Evolutionary conservation across 2,888 invertebrate species (phyloP).

Genomic region (Eristalis pertinax): DNA sequence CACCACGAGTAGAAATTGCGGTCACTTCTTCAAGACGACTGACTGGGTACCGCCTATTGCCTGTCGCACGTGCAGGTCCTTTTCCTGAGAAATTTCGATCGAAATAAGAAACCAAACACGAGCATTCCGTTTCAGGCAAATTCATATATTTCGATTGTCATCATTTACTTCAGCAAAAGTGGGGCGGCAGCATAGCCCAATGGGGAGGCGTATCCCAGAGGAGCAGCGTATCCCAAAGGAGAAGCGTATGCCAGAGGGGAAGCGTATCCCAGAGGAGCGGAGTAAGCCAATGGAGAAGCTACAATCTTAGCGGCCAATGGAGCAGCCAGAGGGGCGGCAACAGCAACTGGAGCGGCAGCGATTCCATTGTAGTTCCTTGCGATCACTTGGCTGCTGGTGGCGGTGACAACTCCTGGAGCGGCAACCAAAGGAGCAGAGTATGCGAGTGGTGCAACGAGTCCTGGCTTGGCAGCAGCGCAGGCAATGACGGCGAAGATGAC

Average conservation of each 20-base stretch:
- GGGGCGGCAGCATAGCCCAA: neutral
- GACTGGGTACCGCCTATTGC: no score
- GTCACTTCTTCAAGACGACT: no score
- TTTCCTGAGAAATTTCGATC: no score
- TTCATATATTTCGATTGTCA: slow-evolving; percentile 3
- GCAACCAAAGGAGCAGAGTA: slow-evolving; percentile 58
- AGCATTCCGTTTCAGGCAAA: neutral
- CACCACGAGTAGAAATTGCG: no score
- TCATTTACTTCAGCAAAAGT: neutral
- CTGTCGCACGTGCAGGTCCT: no score
- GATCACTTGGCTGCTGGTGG: slow-evolving; percentile 78
- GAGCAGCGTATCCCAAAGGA: slow-evolving; percentile 7
- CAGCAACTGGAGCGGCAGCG: slow-evolving; percentile 79
- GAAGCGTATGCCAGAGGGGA: slow-evolving; percentile 55
- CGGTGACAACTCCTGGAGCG: slow-evolving; percentile 74
- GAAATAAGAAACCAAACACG: neutral
- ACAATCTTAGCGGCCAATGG: slow-evolving; percentile 27
- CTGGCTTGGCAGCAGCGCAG: slow-evolving; percentile 65
- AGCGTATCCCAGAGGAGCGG: slow-evolving; percentile 75
- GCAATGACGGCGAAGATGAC: slow-evolving; percentile 60
- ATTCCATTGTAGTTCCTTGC: slow-evolving; percentile 77
- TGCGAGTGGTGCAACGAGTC: slow-evolving; percentile 73
- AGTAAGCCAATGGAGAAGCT: slow-evolving; percentile 21
- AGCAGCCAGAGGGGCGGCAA: slow-evolving; percentile 32
- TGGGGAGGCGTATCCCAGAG: neutral